Percentiles rank a stretch among this genome's conserved stretches.
Conservation (phyloP, 2,797 vertebrate genomes). For the Danio aesculapii region DNA sequence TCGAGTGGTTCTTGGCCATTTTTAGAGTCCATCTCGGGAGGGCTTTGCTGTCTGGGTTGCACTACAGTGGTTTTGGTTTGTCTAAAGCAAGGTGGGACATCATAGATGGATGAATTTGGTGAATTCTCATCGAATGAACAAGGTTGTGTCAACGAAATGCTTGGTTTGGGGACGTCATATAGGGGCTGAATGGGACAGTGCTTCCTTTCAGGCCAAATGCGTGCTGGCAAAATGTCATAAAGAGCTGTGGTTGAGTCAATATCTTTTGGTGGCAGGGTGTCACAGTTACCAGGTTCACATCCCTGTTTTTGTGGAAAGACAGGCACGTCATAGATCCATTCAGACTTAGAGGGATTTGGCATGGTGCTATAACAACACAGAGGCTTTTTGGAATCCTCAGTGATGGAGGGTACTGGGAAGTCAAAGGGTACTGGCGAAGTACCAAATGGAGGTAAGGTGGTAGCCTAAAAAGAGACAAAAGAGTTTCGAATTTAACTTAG, state of each 20-base stretch:
- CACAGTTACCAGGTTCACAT: conserved; percentile 33
- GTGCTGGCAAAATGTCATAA: conserved; percentile 67
- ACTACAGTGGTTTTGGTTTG: conserved; percentile 57
- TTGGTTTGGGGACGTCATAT: conserved; percentile 77
- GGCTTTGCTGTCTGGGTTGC: conserved; percentile 51
- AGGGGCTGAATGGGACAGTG: conserved; percentile 31
- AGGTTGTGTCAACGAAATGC: conserved; percentile 8
- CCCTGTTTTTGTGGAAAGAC: conserved; percentile 75
- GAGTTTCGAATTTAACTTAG: not conserved
- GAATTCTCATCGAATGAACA: conserved; percentile 46
- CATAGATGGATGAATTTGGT: conserved; percentile 52
- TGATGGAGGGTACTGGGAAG: conserved; percentile 67
- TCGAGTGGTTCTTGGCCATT: conserved; percentile 69
- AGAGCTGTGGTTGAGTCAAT: conserved; percentile 41
- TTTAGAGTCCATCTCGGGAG: conserved; percentile 11
- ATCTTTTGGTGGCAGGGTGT: conserved; percentile 62
- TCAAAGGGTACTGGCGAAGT: conserved; percentile 74
- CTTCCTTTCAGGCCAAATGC: conserved; percentile 20
- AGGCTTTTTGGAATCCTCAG: conserved; percentile 62
- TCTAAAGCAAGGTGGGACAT: conserved; percentile 60
- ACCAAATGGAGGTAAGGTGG: conserved; percentile 75
- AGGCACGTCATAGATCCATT: conserved; percentile 90
- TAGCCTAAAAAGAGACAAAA: conserved; percentile 75
- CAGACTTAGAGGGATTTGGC: conserved; percentile 80
- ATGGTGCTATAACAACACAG: conserved; percentile 76